A percentile compares a stretch with the other conserved stretches of the same genome.
These are phyloP conservation scores for Atlantisia rogersi DNA, from an alignment of 2,113 vertebrate species.

Conservation along the genomic window DNA sequence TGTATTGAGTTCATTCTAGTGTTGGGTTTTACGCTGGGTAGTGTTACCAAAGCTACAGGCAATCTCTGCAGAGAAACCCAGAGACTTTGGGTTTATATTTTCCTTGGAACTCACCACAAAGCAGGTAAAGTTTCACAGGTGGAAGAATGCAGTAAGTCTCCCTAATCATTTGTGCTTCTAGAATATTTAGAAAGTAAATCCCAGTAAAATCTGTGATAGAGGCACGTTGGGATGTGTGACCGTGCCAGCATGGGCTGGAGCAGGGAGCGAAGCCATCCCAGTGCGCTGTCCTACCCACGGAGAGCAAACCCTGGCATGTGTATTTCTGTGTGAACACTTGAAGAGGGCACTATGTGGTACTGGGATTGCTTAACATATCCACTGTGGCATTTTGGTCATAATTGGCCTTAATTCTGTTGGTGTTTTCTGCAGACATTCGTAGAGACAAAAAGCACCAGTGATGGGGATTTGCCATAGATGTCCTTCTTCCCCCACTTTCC, in stretches of 20 bases:
- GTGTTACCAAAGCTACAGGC: background rate
- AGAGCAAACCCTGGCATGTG: background rate
- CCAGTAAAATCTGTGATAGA: background rate
- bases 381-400: background rate
- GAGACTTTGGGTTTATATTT: background rate
- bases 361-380: background rate
- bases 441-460: background rate
- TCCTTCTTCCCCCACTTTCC: background rate
- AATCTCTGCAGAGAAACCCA: background rate
- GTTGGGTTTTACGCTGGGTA: background rate
- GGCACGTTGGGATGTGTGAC: background rate
- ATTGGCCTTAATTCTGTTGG: background rate
- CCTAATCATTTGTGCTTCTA: background rate
- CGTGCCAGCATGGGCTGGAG: accelerated
- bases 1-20: background rate
- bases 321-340: background rate
- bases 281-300: accelerated
- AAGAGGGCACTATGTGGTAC: background rate
- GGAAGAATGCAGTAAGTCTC: background rate
- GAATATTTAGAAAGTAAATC: background rate
- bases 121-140: background rate
- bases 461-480: background rate
- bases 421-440: background rate
- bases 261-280: accelerated
- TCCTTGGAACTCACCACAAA: background rate